Conservation (phyloP, 2,888 invertebrate species). For the Aporophyla lueneburgensis region DNA sequence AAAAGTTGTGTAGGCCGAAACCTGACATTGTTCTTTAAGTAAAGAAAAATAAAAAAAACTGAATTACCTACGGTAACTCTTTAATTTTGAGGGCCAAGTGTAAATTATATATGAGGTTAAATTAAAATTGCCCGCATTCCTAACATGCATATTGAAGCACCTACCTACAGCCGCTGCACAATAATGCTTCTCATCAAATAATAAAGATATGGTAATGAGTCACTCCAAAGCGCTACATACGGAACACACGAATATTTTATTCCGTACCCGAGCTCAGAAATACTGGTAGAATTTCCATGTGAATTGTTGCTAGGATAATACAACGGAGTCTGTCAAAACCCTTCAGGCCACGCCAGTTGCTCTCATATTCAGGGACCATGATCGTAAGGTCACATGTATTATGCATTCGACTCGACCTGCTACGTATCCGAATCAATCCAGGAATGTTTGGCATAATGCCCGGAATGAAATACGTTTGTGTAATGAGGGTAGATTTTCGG, state of each 20-base stretch:
- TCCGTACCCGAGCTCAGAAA: conserved; percentile 58
- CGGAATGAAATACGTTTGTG: conserved; percentile 77
- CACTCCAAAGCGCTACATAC: conserved; percentile 57
- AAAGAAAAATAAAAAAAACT: not conserved
- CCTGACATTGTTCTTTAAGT: no score
- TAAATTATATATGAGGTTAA: conserved; percentile 19
- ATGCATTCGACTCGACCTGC: conserved; percentile 81
- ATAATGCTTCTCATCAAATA: conserved; percentile 67
- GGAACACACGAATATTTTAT: conserved; percentile 67
- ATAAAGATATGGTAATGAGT: conserved; percentile 67
- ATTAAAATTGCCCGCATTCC: conserved; percentile 17
- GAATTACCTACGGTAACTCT: not conserved
- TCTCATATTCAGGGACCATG: conserved; percentile 76
- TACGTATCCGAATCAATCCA: conserved; percentile 83
- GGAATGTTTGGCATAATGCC: conserved; percentile 78
- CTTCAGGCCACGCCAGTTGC: conserved; percentile 69
- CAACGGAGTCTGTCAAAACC: conserved; percentile 75
- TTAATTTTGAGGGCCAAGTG: conserved; percentile 3
- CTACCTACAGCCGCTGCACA: conserved; percentile 47
- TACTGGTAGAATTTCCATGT: conserved; percentile 75
- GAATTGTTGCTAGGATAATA: conserved; percentile 77
- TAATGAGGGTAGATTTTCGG: conserved; percentile 73
- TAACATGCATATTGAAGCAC: conserved; percentile 47
- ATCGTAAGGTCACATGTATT: conserved; percentile 84
- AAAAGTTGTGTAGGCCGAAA: no score